Base-by-base conservation (phyloP, 2,888 invertebrate genomes). In the Macrostomum cliftonense region DNA sequence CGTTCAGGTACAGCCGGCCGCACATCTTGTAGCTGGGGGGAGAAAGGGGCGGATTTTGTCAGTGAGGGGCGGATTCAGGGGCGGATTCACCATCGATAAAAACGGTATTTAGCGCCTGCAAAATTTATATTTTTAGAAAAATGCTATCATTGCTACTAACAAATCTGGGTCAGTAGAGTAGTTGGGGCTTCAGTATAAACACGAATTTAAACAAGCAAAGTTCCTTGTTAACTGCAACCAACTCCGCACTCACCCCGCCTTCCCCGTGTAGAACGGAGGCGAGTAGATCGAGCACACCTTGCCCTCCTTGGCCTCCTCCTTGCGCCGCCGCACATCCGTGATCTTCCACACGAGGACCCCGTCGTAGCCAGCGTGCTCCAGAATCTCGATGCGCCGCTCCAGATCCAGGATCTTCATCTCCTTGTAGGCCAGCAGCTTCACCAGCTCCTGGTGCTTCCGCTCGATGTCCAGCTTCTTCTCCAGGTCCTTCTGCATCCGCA, bases 321-420 rank as follows among this genome's bases (percentile, higher is more conserved):
- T 58, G 37, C 59, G 59, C 47, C 61, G 53, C 9, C 51, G 55
- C 49, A 63, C 63, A 39, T 65, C 61, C 28, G 28, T 28, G 9
- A 69, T 60, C 52, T 60, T 64, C 67, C 67, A 69, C 12, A 66
- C 48, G 12, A 68, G 57, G 1, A 57, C 57, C 12, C 69, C 69
- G 53, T 68, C 62, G 50, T 60, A 64, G 42, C 59, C 60, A 1
- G 61, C 28, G 28, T 28, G 28, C 28, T 28, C 28, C 4, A 28
- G 28, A 28, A 28, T 9, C 28, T 28, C 28, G 9, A 28, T 9
- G 28, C 28, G 28, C 28, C 28, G 4, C 39, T 62, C 61, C n/a
- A 57, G 54, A 17, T 63, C 61, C 1, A 59, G 56, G 12, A 61
- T 54, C 9, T 50, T 51, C 9, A 54, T 53, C 37, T 61, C 61